Percentiles rank a stretch among this genome's conserved stretches.
Conservation (phyloP, 35 echinoderm and acorn worm species). For the Patiria miniata region DNA sequence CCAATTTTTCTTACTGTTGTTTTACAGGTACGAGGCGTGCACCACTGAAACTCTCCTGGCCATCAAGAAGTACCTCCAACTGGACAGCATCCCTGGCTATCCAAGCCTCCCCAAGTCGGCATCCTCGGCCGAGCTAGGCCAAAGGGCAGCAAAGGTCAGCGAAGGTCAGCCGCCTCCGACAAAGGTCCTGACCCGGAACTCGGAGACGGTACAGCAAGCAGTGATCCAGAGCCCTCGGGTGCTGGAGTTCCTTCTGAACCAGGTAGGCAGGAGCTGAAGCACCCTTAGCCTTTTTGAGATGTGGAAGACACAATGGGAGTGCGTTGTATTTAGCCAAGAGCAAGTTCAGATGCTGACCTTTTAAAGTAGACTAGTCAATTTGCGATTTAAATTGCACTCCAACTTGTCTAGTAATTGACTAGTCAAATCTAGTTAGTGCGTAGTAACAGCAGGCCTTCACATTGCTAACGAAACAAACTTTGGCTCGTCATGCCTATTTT, state of each 20-base stretch:
- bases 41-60: constrained; percentile 66
- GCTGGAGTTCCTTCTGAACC: constrained; percentile 68
- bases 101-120: constrained; percentile 42
- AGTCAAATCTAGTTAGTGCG: too few relatives aligned
- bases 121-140: neutral
- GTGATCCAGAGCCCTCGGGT: constrained; percentile 45
- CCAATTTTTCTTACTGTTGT: neutral
- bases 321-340: too few relatives aligned
- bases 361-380: too few relatives aligned
- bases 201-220: constrained; percentile 39
- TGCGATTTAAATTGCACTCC: too few relatives aligned
- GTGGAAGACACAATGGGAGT: neutral
- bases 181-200: constrained; percentile 62
- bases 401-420: too few relatives aligned
- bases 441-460: too few relatives aligned
- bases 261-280: constrained; percentile 45
- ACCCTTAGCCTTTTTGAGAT: too few relatives aligned
- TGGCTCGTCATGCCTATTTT: too few relatives aligned
- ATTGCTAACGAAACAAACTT: too few relatives aligned
- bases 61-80: constrained; percentile 78
- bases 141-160: constrained; percentile 5
- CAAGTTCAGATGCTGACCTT: too few relatives aligned
- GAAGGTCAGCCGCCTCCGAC: constrained; percentile 36
- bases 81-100: constrained; percentile 72
- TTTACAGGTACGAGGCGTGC: constrained; percentile 75